These are phyloP conservation scores for Vipera latastei DNA, from an alignment of 2,797 vertebrate species.

Conservation along the genomic window DNA sequence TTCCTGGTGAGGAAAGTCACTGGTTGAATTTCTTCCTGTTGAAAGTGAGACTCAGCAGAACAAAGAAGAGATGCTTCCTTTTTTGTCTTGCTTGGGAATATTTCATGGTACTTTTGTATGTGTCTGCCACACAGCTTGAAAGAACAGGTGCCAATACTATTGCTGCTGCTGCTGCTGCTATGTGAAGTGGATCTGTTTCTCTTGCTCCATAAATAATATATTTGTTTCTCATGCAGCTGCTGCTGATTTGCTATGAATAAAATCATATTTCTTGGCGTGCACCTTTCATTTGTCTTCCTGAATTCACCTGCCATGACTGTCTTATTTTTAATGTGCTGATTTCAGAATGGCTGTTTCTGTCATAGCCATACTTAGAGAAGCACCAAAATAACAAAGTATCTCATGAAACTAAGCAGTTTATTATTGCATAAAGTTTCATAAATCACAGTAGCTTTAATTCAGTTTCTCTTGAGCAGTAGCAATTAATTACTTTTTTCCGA, in stretches of 20 bases:
- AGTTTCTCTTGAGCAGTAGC: not conserved
- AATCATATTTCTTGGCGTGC: slow-evolving; percentile 66
- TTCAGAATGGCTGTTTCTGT: not conserved
- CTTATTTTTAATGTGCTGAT: not conserved
- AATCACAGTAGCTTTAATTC: not conserved
- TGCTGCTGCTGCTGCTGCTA: slow-evolving; percentile 49
- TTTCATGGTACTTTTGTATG: slow-evolving; percentile 16
- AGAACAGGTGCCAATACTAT: slow-evolving; percentile 11
- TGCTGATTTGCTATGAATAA: slow-evolving; percentile 56
- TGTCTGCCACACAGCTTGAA: slow-evolving; percentile 35
- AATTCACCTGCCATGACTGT: slow-evolving; percentile 6
- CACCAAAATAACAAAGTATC: not conserved
- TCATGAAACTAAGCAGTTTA: not conserved
- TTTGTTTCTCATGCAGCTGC: slow-evolving; percentile 61
- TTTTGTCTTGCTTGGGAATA: slow-evolving; percentile 18
- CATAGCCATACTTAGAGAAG: not conserved
- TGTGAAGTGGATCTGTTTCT: slow-evolving; percentile 54
- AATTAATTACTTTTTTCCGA: not conserved
- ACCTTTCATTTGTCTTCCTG: slow-evolving; percentile 46
- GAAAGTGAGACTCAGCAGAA: not conserved
- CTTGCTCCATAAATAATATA: slow-evolving; percentile 46
- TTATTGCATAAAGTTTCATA: not conserved
- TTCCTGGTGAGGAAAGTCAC: slow-evolving; percentile 14
- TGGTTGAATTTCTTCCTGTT: slow-evolving; percentile 5
- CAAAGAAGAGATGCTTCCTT: slow-evolving; percentile 36